These are phyloP conservation scores for Meteorus colon DNA, from an alignment of 2,888 invertebrate genomes.

Conservation along the genomic window DNA sequence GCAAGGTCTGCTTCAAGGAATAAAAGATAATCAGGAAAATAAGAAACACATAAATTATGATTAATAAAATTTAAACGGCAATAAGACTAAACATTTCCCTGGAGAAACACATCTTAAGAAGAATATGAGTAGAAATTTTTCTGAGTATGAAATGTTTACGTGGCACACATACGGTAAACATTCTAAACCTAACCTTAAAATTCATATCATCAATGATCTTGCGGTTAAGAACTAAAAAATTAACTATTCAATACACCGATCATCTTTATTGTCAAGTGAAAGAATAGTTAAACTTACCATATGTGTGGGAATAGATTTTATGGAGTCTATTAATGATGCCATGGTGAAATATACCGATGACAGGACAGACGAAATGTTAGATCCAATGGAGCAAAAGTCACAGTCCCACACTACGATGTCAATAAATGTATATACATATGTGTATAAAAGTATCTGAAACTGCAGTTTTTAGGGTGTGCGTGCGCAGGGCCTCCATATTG, in stretches of 20 bases:
- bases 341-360: slow-evolving; percentile 53
- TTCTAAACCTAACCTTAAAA: slow-evolving; percentile 30
- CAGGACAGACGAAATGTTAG: not conserved
- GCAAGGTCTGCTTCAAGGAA: no score
- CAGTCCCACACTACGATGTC: not conserved
- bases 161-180: slow-evolving; percentile 41
- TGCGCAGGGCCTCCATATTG: slow-evolving; percentile 18
- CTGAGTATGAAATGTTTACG: slow-evolving; percentile 13
- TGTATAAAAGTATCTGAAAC: no score
- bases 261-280: slow-evolving; percentile 10
- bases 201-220: not conserved
- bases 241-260: not conserved
- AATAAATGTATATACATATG: no score
- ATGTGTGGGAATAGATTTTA: slow-evolving; percentile 66
- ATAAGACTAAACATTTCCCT: no score
- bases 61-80: no score
- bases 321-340: slow-evolving; percentile 63
- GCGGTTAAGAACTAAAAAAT: not conserved
- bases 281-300: slow-evolving; percentile 60
- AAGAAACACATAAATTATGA: no score
- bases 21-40: no score
- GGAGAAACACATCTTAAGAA: no score
- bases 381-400: not conserved
- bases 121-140: no score
- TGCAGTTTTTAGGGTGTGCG: not conserved